These are phyloP conservation scores for Drosophila mayri DNA, from an alignment of 1,140 invertebrate species.

Conservation along the genomic window DNA sequence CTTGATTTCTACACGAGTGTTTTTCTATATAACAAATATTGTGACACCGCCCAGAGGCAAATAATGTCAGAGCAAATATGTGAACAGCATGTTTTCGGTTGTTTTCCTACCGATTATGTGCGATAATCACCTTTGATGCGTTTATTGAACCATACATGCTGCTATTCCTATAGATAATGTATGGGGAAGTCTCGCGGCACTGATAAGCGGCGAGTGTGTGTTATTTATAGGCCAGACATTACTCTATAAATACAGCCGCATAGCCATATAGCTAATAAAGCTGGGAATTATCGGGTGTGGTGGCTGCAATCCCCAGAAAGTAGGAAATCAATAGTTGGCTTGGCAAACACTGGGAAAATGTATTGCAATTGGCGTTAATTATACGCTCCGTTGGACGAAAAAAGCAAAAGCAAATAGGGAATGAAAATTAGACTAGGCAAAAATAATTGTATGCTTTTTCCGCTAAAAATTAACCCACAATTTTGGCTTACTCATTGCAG, in stretches of 20 bases:
- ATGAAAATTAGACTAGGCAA: slow-evolving; percentile 39
- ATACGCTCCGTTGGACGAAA: slow-evolving; percentile 70
- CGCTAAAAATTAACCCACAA: slow-evolving; percentile 38
- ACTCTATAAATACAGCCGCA: slow-evolving; percentile 37
- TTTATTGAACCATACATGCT: slow-evolving; percentile 60
- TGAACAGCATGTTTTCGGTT: slow-evolving; percentile 23
- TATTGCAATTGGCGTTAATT: slow-evolving; percentile 67
- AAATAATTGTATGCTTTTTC: slow-evolving; percentile 22
- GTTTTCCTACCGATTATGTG: slow-evolving; percentile 20
- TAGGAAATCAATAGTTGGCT: slow-evolving; percentile 44
- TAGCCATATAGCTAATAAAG: slow-evolving; percentile 2
- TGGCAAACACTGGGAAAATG: slow-evolving; percentile 24
- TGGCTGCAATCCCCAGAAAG: slow-evolving; percentile 24
- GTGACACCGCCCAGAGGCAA: slow-evolving; percentile 2
- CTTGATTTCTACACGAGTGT: slow-evolving; percentile 50
- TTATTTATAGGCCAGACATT: slow-evolving; percentile 25
- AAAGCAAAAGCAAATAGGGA: slow-evolving; percentile 41
- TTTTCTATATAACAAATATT: slow-evolving; percentile 52
- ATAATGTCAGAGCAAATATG: slow-evolving; percentile 34
- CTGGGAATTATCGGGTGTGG: slow-evolving; percentile 13
- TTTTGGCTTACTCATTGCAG: slow-evolving; percentile 46
- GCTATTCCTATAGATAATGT: not conserved
- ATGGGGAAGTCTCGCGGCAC: slow-evolving; percentile 27
- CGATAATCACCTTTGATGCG: slow-evolving; percentile 54
- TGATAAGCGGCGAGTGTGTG: slow-evolving; percentile 23